Conservation (phyloP, 2,888 invertebrate species). For the Pollenia angustigena region DNA sequence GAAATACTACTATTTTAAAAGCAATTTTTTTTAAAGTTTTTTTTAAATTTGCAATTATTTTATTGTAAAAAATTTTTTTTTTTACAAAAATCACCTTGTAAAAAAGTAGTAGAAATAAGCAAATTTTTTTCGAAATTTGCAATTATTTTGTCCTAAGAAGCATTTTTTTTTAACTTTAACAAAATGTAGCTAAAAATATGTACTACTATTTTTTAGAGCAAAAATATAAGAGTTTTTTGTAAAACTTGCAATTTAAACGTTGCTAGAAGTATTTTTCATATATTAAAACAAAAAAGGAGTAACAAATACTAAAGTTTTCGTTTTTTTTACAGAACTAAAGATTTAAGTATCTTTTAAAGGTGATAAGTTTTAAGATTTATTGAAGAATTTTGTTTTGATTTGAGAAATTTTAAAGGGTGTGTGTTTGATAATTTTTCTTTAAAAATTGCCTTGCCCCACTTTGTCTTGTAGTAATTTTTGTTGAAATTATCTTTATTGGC, state of each 20-base stretch:
- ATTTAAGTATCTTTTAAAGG: no score
- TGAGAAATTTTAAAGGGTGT: slow-evolving; percentile 9
- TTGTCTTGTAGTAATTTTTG: not conserved
- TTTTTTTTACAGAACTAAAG: no score
- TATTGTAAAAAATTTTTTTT: no score
- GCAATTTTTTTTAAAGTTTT: no score
- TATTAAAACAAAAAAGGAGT: not conserved
- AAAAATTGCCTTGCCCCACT: slow-evolving; percentile 1
- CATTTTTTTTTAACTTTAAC: not conserved
- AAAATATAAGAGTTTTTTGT: not conserved
- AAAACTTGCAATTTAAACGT: not conserved
- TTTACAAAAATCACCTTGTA: no score
- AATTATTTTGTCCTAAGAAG: no score
- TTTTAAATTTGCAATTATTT: no score
- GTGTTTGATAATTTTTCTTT: slow-evolving; percentile 13
- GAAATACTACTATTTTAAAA: no score
- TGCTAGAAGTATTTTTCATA: no score
- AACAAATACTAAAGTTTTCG: slow-evolving; percentile 17
- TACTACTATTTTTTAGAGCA: no score
- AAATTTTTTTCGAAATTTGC: no score
- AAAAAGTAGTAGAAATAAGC: no score
- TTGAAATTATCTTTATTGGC: not conserved
- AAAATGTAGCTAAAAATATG: not conserved
- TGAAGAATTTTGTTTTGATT: not conserved
- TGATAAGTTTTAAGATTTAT: not conserved